Evolutionary conservation across 1,140 invertebrate species (phyloP), one percentile per base, ranked within the genome.

Genomic region (Ceratoteleas bidentatus): DNA sequence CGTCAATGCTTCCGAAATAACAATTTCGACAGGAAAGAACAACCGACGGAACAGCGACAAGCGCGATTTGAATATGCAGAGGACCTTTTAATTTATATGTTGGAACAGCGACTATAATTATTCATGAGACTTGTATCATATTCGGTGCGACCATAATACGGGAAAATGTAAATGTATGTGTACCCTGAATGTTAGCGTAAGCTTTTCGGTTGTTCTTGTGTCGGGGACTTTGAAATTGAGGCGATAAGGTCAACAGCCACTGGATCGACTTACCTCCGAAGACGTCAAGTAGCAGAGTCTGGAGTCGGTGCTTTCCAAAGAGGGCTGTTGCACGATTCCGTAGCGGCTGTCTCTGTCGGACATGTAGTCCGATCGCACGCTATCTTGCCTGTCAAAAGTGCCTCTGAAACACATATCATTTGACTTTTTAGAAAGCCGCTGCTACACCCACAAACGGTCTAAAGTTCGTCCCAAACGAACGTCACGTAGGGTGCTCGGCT

Each of bases 251-350:
- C 86, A 88, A 88, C 74, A 83, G 69, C 65, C 74, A 87, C 83
- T 85, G 52, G 77, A 83, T 86, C 75, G 79, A 94, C 96, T 96
- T 93, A 98, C 97, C 96, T 98, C 97, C 81, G 97, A 98, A 61
- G 97, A 98, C 78, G 97, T 98, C 87, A 98, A 93, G 93, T 98
- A 98, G 91, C 96, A 98, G 64, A 98, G 94, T 83, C 96, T 93
- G 60, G 97, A 98, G 92, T 98, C 97, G 13, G 96, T 97, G 91
- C 97, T 98, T 87, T 98, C 97, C 56, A 98, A 95, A 58, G 97
- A 98, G 45, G 96, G 96, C 91, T 98, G 97, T 91, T 97, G 96
- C 83, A 97, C 96, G 89, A 97, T 97, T 90, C 97, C 97, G 72
- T 96, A 94, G 75, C 92, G 92, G 15, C 95, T 94, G 86, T 97